Conservation (phyloP, 2,797 vertebrate species). For the Sebastes cheni region DNA sequence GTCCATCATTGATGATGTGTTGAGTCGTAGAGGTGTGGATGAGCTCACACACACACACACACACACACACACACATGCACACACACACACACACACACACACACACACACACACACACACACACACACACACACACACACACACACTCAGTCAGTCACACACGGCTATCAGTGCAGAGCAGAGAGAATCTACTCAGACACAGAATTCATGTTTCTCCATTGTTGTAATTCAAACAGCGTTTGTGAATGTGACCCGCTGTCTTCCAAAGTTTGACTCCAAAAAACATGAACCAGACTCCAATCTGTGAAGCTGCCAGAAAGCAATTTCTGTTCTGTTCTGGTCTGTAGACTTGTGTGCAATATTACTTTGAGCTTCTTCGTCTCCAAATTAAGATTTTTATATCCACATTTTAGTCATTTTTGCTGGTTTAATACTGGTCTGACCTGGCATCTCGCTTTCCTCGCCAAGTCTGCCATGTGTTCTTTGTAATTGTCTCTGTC, state of each 20-base stretch:
- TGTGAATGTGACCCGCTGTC: constrained; percentile 7
- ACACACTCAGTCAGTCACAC: background rate
- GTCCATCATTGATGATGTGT: constrained; percentile 58
- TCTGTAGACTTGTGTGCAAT: background rate
- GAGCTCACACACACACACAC: background rate
- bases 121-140: background rate
- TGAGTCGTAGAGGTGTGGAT: constrained; percentile 40
- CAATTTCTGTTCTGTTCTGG: background rate
- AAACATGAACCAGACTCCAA: constrained; percentile 6
- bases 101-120: accelerated
- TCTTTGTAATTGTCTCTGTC: background rate
- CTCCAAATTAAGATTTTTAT: constrained; percentile 4
- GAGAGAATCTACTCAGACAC: constrained; percentile 7
- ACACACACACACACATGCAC: background rate
- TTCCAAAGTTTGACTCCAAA: constrained; percentile 5
- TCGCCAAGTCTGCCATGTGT: background rate
- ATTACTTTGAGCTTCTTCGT: background rate
- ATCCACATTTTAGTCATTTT: background rate
- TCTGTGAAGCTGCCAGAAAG: constrained; percentile 11
- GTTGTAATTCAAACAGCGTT: constrained; percentile 15
- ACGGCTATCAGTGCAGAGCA: constrained; percentile 11
- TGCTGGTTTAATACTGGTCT: background rate
- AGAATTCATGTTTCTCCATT: constrained; percentile 22
- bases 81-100: background rate
- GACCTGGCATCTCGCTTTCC: background rate